A percentile compares a stretch with the other conserved stretches of the same genome.
Conservation (phyloP, 2,797 vertebrate genomes). For the Lacerta bilineata region DNA sequence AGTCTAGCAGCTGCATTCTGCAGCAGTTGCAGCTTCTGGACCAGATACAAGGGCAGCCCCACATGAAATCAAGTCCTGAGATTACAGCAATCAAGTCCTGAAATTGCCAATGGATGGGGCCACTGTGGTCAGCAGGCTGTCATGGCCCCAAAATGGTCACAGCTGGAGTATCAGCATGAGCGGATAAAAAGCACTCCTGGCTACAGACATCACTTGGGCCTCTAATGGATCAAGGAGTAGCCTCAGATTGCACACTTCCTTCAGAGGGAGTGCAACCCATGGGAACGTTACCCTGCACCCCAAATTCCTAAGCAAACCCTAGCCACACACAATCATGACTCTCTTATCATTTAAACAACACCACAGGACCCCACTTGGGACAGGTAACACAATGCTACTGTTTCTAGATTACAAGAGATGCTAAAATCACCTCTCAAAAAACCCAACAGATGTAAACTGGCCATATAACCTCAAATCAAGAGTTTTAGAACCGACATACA, state of each 20-base stretch:
- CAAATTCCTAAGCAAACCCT: slow-evolving; percentile 30
- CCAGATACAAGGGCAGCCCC: too few species aligned
- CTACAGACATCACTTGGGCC: not conserved
- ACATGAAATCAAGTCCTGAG: too few species aligned
- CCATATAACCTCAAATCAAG: not conserved
- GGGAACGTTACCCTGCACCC: slow-evolving; percentile 13
- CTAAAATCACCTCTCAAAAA: not conserved
- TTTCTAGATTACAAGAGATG: slow-evolving; percentile 12
- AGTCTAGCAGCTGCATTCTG: too few species aligned
- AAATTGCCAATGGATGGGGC: too few species aligned
- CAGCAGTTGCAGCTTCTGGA: too few species aligned
- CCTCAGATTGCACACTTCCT: too few species aligned
- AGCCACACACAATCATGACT: not conserved
- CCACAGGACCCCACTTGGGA: not conserved
- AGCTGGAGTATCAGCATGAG: too few species aligned
- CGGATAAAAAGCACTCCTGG: too few species aligned
- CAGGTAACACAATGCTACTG: not conserved
- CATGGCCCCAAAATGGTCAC: not conserved
- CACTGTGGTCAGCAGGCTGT: too few species aligned
- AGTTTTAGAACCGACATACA: not conserved
- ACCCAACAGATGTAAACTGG: slow-evolving; percentile 39
- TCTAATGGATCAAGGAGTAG: not conserved
- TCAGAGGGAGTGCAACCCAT: not conserved
- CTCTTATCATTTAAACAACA: not conserved
- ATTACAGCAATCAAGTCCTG: too few species aligned